phyloP scores from a whole-genome alignment of 2,888 invertebrate genomes.

The Epiblema foenella region DNA sequence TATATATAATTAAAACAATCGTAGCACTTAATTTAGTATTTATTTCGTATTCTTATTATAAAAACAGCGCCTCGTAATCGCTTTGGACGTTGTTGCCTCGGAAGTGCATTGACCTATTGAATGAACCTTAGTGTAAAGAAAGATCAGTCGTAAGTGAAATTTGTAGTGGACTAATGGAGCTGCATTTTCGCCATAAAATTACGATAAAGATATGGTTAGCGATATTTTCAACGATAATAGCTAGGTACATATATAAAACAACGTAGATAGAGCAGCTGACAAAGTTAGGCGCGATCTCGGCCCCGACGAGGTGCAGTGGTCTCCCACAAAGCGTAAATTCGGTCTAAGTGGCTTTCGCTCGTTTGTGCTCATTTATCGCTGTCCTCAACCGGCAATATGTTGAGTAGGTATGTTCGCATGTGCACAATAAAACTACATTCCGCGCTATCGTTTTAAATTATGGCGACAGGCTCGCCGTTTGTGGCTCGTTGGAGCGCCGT shows the following conservation, averaged over 20 bases:
- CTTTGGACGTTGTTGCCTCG: conserved; percentile 76
- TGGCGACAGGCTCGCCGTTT: conserved; percentile 73
- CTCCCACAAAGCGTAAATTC: conserved; percentile 85
- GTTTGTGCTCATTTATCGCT: conserved; percentile 79
- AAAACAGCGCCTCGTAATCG: conserved; percentile 76
- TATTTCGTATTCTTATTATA: conserved; percentile 64
- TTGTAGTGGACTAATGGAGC: conserved; percentile 46
- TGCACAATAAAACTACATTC: conserved; percentile 76
- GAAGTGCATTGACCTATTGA: conserved; percentile 84
- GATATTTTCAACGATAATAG: background rate
- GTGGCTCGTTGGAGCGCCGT: conserved; percentile 68
- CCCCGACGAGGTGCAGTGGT: conserved; percentile 66
- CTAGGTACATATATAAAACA: background rate
- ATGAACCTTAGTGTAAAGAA: conserved; percentile 72
- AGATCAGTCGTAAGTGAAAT: conserved; percentile 51
- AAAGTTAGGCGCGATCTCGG: conserved; percentile 53
- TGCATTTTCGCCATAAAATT: conserved; percentile 14
- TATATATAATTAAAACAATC: conserved; percentile 9
- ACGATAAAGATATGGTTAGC: background rate
- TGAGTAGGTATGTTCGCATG: conserved; percentile 68
- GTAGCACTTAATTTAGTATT: conserved; percentile 53
- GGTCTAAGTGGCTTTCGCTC: conserved; percentile 82
- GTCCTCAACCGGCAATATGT: conserved; percentile 72
- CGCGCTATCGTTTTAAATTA: conserved; percentile 77
- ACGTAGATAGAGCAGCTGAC: conserved; percentile 75